A percentile compares a stretch with the other conserved stretches of the same genome.
Conservation (phyloP, 1,140 invertebrate species). For the Rhynchophorus ferrugineus region DNA sequence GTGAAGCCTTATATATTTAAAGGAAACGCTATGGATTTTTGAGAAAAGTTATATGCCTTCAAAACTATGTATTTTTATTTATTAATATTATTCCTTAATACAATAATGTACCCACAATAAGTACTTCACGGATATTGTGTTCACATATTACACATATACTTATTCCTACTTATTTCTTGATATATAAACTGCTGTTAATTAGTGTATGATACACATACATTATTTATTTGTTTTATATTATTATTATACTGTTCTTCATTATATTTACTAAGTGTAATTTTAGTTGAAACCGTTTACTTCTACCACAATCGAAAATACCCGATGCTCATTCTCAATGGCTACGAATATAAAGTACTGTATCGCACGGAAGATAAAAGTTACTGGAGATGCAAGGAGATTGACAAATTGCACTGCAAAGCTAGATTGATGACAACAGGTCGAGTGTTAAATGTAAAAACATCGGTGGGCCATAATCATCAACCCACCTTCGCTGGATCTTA, state of each 20-base stretch:
- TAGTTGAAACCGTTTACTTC: constrained; percentile 16
- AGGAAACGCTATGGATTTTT: too few species aligned
- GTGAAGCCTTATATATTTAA: too few species aligned
- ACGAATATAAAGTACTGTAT: constrained; percentile 2
- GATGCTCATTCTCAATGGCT: constrained; percentile 10
- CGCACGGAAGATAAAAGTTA: neutral
- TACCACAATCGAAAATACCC: constrained; percentile 15
- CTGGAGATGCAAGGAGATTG: neutral
- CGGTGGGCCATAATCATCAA: neutral
- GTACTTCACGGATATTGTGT: too few species aligned
- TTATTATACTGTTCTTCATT: neutral
- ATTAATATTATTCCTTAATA: too few species aligned
- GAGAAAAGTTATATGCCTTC: too few species aligned
- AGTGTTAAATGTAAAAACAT: neutral
- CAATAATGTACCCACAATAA: too few species aligned
- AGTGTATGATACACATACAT: too few species aligned
- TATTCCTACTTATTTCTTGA: too few species aligned
- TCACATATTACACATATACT: too few species aligned
- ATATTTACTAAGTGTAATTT: constrained; percentile 2
- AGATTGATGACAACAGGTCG: neutral
- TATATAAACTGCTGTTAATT: too few species aligned
- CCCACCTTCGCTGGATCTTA: neutral
- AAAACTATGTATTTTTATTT: too few species aligned
- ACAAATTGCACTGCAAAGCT: constrained; percentile 1
- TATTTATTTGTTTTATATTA: neutral